Conservation (phyloP, 1,140 invertebrate species). For the Heliconius himera region DNA sequence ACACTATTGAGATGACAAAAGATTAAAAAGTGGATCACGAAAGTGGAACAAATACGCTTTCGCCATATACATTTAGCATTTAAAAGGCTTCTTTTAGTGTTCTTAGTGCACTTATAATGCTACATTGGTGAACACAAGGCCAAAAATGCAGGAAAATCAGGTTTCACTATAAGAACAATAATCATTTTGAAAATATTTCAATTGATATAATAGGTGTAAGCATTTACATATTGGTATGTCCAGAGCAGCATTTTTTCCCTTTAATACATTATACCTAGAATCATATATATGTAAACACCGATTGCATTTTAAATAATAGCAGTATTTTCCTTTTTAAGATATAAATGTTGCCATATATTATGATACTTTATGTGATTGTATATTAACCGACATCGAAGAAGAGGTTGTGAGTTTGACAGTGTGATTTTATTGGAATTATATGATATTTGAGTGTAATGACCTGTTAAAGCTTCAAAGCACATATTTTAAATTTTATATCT, state of each 20-base stretch:
- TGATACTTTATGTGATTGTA: not conserved
- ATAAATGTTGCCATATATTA: not conserved
- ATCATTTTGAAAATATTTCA: constrained; percentile 3
- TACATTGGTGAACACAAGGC: not conserved
- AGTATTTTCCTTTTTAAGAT: not conserved
- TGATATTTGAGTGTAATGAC: no score
- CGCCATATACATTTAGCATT: not conserved
- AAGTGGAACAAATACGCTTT: not conserved
- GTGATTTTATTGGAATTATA: no score
- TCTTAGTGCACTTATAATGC: not conserved
- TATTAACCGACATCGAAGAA: not conserved
- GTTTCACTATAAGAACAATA: not conserved
- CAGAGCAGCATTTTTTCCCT: not conserved
- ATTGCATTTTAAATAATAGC: not conserved
- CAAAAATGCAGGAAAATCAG: not conserved
- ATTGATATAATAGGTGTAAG: not conserved
- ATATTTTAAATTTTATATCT: no score
- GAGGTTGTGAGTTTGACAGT: not conserved
- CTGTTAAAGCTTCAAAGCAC: no score
- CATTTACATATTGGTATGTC: not conserved
- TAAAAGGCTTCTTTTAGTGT: not conserved
- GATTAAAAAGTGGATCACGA: not conserved
- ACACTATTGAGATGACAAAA: not conserved
- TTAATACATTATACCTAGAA: not conserved
- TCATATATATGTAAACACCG: not conserved